These are phyloP conservation scores for Tapirus indicus DNA, from an alignment of 2,797 vertebrate species.

Conservation along the genomic window DNA sequence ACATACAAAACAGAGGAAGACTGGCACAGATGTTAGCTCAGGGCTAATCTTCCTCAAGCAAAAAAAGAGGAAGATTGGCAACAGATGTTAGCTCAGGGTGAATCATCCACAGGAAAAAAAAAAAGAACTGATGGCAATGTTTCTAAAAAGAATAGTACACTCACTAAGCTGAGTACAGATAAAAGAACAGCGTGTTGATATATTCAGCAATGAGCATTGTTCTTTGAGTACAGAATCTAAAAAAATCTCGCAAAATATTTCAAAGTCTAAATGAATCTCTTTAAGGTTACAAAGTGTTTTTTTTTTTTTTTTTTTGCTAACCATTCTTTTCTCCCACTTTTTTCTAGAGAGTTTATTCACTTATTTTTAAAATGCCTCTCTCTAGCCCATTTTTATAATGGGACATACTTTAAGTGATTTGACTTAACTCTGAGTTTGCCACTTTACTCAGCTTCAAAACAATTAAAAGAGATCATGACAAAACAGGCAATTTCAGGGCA, in stretches of 20 bases:
- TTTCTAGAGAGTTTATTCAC: neutral
- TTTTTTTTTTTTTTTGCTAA: constrained; percentile 39
- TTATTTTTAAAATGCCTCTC: constrained; percentile 2
- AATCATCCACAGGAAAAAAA: too few relatives aligned
- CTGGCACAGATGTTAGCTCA: too few relatives aligned
- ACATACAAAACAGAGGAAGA: too few relatives aligned
- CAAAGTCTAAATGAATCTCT: constrained; percentile 9
- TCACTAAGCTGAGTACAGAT: neutral
- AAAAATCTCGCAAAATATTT: constrained; percentile 43
- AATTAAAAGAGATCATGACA: neutral
- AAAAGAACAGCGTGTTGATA: neutral
- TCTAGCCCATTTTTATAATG: neutral
- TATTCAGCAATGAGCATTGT: neutral
- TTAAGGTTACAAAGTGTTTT: neutral
- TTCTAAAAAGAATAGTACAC: neutral
- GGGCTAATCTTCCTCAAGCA: too few relatives aligned
- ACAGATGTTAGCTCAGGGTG: too few relatives aligned
- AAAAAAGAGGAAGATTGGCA: too few relatives aligned
- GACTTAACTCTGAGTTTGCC: neutral
- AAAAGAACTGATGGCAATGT: neutral
- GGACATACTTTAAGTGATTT: neutral
- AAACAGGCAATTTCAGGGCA: neutral
- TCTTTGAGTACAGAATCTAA: neutral
- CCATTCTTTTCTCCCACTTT: neutral
- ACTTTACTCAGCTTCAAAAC: neutral